Base-by-base conservation (phyloP, 2,888 invertebrate genomes). In the Reticulitermes lucifugus region DNA sequence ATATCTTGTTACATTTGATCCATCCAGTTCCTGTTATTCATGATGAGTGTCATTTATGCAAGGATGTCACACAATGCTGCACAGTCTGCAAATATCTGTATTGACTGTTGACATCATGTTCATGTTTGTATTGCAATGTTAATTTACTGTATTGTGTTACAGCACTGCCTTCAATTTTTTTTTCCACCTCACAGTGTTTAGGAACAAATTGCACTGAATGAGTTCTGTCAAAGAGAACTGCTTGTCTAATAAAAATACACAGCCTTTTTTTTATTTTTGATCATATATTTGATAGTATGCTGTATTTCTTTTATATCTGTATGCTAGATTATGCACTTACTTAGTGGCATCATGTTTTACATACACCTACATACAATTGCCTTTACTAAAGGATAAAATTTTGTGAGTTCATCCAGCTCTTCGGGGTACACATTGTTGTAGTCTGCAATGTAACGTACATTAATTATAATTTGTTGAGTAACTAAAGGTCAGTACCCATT, bases 141-240 rank as follows among this genome's bases (percentile, higher is more conserved):
- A 14, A 60, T 41, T 81, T 46, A 77, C 77, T 77, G 77, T 77
- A 46, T 43, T 60, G 35, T 80, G 80, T 80, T 81, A 77, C 12
- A 81, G 81, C 81, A 81, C 81, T 65, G 65, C 81, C 81, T 81
- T 65, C 80, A 65, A 59, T 60, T 81, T 41, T 65, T 81, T 59
- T 10, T 81, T 65, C 65, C 25, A 81, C 41, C 43, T 65, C 81
- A 81, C 81, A 81, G 43, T 65, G 59, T 60, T 81, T 65, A 43
- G 41, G 80, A 81, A 81, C n/a, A 81, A 81, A 43, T 41, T 81
- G 81, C 81, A 81, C 81, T 81, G 81, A 81, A 81, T 81, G 81
- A 81, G n/a, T 79, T 35, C 65, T 81, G 81, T 81, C 22, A 81
- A 41, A 43, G 41, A 60, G 29, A 81, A 43, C 43, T 81, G 81